phyloP scores from a whole-genome alignment of 2,888 invertebrate genomes.

The Dynastes hyllus region DNA sequence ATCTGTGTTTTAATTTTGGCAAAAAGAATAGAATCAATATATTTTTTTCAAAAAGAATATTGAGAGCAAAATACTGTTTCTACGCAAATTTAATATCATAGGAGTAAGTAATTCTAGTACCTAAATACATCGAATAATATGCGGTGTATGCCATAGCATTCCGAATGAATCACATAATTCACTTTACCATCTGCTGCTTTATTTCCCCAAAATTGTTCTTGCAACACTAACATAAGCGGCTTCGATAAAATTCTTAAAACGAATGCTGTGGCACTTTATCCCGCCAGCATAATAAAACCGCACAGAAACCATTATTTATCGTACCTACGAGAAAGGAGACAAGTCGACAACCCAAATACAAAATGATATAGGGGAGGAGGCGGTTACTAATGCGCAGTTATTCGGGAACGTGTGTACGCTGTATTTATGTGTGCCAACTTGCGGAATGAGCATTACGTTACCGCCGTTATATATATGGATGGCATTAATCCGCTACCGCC shows the following conservation, averaged over 20 bases:
- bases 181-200: not conserved
- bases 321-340: constrained; percentile 2
- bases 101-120: no score
- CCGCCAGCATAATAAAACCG: constrained; percentile 1
- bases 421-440: constrained; percentile 1
- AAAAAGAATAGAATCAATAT: no score
- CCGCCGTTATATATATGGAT: constrained; percentile 1
- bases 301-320: constrained; percentile 20
- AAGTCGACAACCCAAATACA: constrained; percentile 21
- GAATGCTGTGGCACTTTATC: not conserved
- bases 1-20: no score
- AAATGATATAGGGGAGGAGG: not conserved
- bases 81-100: no score
- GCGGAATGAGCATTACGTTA: constrained; percentile 22
- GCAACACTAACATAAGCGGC: not conserved
- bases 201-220: not conserved
- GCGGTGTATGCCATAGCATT: not conserved
- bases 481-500: constrained; percentile 17
- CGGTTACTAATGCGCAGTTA: constrained; percentile 4
- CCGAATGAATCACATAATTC: constrained; percentile 1
- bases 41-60: no score
- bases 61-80: no score
- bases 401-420: not conserved
- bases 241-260: constrained; percentile 7
- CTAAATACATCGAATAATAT: no score